Base-by-base conservation (phyloP, 2,888 invertebrate species). In the Mystacides longicornis region DNA sequence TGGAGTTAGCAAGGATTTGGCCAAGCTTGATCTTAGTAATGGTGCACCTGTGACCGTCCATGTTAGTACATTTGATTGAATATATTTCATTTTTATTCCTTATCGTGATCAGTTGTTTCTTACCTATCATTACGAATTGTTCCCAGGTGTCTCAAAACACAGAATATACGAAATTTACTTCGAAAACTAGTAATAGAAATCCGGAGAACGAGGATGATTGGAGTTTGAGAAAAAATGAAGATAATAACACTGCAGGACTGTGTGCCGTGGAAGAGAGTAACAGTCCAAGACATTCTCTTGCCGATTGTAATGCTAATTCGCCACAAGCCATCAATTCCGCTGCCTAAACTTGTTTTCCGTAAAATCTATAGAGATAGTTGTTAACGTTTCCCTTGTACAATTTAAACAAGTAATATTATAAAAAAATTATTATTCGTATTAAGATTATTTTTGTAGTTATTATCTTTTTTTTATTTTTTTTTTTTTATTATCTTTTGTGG, bases 281-380 rank as follows among this genome's bases (percentile, higher is more conserved):
- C 62, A 68, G 14, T 67, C 68, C 47, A 53, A 62, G 22, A 55
- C 54, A 55, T 16, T 52, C 52, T 11, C 48, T 61, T 11, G 65
- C 71, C n/a, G 76, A 75, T 64, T 73, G 67, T 63, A 71, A 68
- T 60, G 72, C 69, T 50, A 71, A 69, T 60, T 70, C 65, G 59
- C 55, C 54, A 22, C 62, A 62, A 50, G 60, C 60, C 7, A 58
- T 63, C 42, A 62, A 63, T 52, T 57, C 62, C 5, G 59, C 63
- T 5, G 60, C 63, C 7, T 61, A 59, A 51, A 37, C n/a, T n/a
- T n/a, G n/a, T n/a, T n/a, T n/a, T n/a, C n/a, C n/a, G n/a, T n/a
- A n/a, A n/a, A n/a, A n/a, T n/a, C n/a, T n/a, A n/a, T n/a, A n/a
- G n/a, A n/a, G n/a, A n/a, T n/a, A n/a, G n/a, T n/a, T n/a, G n/a